phyloP scores from a whole-genome alignment of 1,140 invertebrate genomes.

The Drosophila pallidifrons region DNA sequence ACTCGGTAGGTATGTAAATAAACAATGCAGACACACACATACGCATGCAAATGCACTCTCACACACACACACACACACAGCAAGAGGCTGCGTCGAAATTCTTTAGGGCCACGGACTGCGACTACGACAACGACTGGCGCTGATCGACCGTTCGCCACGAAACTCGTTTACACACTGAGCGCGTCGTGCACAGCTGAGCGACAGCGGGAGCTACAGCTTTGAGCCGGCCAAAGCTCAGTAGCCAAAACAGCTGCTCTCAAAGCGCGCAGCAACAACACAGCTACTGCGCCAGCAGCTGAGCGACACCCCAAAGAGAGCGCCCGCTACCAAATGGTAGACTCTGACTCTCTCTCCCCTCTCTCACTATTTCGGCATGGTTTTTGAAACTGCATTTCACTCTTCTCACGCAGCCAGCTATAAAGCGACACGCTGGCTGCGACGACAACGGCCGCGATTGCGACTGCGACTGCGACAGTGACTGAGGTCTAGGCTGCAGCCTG shows the following conservation, averaged over 20 bases:
- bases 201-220: constrained; percentile 34
- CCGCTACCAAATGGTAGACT: not conserved
- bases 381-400: constrained; percentile 47
- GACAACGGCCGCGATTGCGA: constrained; percentile 2
- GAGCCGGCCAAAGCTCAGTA: constrained; percentile 46
- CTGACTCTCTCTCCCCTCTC: not conserved
- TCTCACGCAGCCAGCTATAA: constrained; percentile 17
- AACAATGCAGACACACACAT: constrained; percentile 47
- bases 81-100: constrained; percentile 54
- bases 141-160: constrained; percentile 74
- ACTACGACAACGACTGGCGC: constrained; percentile 51
- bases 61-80: constrained; percentile 5
- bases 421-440: constrained; percentile 4
- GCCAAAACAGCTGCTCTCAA: constrained; percentile 39
- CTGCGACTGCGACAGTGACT: constrained; percentile 4
- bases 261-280: constrained; percentile 7
- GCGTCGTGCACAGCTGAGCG: constrained; percentile 59
- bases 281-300: constrained; percentile 19
- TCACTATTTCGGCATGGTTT: constrained; percentile 31
- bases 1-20: constrained; percentile 59
- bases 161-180: constrained; percentile 77
- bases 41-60: not conserved
- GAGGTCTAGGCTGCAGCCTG: constrained; percentile 13
- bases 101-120: constrained; percentile 53
- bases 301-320: constrained; percentile 44